Base-by-base conservation (phyloP, 2,113 vertebrate species). In the Crotalus helleri region DNA sequence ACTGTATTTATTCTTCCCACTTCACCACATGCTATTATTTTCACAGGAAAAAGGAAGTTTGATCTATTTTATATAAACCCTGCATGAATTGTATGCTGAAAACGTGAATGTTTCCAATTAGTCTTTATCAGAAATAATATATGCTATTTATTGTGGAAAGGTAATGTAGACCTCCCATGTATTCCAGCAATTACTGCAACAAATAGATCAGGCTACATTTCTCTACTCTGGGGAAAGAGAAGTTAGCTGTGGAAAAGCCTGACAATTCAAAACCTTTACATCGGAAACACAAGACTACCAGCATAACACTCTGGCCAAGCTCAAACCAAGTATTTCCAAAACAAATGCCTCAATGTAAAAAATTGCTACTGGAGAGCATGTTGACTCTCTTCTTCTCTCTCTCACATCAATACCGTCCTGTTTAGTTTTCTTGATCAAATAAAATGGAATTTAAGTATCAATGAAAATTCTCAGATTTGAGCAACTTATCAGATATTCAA, bases 271-370 rank as follows among this genome's bases (percentile, higher is more conserved):
- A 64, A 88, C 4, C 46, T 51, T 61, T 46, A 69, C 19, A 49
- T 33, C 19, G 53, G 59, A 17, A 88, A 92, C 2, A 57, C 33
- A 91, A 85, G 26, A 81, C 23, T 26, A 58, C 74, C 26, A 21
- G 49, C 15, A 51, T 21, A 94, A 94, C 11, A 96, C 91, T 55
- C 95, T 97, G 64, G 97, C 91, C 93, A 93, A 46, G 95, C 95
- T 15, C 92, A 96, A 94, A 95, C 94, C 29, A 94, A 91, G 57
- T 96, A 96, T 61, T 96, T 97, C 87, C 97, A 96, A 97, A 97
- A 97, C 93, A 95, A 97, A 0, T 96, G 96, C 9, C 97, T 97
- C 85, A 94, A 96, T 92, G 13, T 39, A 97, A 97, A 92, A 96
- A 97, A 0, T 95, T 96, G 92, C 96, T 96, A 54, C 55, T 96